Evolutionary conservation across 2,888 invertebrate species (phyloP).

Genomic region (Volucella inflata): DNA sequence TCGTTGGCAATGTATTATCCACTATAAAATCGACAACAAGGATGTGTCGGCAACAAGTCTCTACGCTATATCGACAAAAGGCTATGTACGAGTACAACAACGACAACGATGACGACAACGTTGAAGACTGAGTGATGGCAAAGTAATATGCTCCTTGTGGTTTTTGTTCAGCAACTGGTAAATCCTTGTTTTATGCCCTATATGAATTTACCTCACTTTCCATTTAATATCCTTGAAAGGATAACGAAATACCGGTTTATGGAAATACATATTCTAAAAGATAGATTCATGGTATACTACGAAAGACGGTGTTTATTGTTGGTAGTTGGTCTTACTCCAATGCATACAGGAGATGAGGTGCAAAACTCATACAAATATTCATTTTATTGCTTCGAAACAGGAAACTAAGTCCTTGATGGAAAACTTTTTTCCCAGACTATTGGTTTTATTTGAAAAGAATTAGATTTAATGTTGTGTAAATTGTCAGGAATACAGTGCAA

Average conservation of each 20-base stretch:
- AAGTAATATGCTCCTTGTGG: slow-evolving; percentile 7
- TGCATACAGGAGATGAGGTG: neutral
- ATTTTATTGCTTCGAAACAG: too few species aligned
- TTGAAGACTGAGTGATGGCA: slow-evolving; percentile 27
- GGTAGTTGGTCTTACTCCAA: neutral
- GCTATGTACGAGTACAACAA: neutral
- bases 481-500: too few species aligned
- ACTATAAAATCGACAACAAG: neutral
- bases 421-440: too few species aligned
- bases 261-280: slow-evolving; percentile 5
- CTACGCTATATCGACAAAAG: neutral
- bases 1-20: slow-evolving; percentile 26
- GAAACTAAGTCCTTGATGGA: too few species aligned
- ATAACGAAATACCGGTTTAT: slow-evolving; percentile 24
- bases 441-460: too few species aligned
- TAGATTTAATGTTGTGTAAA: too few species aligned
- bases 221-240: slow-evolving; percentile 8
- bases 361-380: slow-evolving; percentile 10
- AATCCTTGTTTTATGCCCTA: slow-evolving; percentile 6
- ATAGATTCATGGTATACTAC: slow-evolving; percentile 19
- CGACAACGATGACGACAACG: neutral
- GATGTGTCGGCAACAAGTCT: slow-evolving; percentile 64
- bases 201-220: too few species aligned
- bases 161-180: neutral
- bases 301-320: slow-evolving; percentile 8